Conservation (phyloP, 2,113 vertebrate species). For the Tragulus kanchil region DNA sequence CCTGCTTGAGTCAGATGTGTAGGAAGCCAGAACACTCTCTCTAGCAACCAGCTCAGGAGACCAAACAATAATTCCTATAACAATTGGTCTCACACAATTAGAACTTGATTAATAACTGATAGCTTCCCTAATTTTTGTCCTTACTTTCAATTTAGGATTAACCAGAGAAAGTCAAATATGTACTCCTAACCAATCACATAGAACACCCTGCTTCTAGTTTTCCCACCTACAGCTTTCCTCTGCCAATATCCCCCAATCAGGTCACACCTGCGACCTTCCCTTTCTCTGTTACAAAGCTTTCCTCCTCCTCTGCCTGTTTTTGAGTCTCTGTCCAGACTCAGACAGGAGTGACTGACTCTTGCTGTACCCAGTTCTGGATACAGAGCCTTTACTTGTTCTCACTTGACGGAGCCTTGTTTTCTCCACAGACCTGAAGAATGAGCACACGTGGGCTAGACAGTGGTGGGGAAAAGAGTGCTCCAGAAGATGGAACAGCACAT, state of each 20-base stretch:
- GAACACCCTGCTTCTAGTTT: neutral
- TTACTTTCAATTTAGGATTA: neutral
- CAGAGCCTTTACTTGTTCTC: neutral
- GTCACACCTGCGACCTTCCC: neutral
- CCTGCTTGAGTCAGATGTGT: neutral
- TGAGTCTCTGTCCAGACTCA: neutral
- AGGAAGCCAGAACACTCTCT: neutral
- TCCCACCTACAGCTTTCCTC: neutral
- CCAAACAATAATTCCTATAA: constrained; percentile 1
- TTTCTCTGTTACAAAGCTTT: neutral
- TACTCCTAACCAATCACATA: neutral
- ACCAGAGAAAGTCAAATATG: constrained; percentile 26
- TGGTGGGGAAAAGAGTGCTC: neutral
- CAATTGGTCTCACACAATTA: neutral
- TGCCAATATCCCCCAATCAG: neutral
- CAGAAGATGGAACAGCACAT: neutral
- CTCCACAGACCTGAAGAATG: neutral
- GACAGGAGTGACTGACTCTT: neutral
- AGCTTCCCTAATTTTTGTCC: neutral
- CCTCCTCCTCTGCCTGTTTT: neutral
- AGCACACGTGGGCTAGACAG: neutral
- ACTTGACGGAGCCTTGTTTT: constrained; percentile 29
- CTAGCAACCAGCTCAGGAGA: neutral
- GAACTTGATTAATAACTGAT: neutral
- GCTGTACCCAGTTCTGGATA: neutral